These are phyloP conservation scores for Diplolepis rosae DNA, from an alignment of 2,888 invertebrate species.

Conservation along the genomic window DNA sequence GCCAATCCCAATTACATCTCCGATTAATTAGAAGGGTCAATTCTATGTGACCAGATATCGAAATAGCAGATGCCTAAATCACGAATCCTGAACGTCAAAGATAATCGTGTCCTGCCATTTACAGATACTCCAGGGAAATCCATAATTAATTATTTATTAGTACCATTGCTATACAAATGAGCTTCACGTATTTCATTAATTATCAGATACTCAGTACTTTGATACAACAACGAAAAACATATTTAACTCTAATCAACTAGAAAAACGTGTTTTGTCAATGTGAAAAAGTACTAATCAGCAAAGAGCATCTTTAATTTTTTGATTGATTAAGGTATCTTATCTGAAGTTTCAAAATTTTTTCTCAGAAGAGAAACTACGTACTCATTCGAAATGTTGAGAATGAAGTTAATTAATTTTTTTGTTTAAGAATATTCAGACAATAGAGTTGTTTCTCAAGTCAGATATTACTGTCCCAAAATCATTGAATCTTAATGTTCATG, in stretches of 20 bases:
- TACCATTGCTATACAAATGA: background rate
- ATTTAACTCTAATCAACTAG: background rate
- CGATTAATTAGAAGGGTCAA: constrained; percentile 24
- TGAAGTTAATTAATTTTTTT: background rate
- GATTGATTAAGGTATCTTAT: background rate
- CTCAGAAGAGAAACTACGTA: too few relatives aligned
- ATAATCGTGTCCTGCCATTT: background rate
- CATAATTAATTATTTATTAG: background rate
- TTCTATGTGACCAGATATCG: constrained; percentile 14
- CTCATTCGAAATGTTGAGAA: background rate
- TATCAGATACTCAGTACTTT: background rate
- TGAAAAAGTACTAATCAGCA: background rate
- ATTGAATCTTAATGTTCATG: too few relatives aligned
- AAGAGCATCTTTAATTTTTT: background rate
- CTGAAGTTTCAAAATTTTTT: background rate
- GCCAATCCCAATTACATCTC: constrained; percentile 20
- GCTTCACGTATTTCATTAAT: background rate
- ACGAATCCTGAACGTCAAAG: constrained; percentile 5
- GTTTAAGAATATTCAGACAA: too few relatives aligned
- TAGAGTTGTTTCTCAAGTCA: too few relatives aligned
- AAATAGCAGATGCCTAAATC: constrained; percentile 30
- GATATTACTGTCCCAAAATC: too few relatives aligned
- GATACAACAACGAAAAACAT: background rate
- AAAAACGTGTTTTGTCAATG: background rate
- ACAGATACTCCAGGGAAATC: background rate